Evolutionary conservation across 2,797 vertebrate genomes (phyloP).

Genomic region (Okamejei kenojei): DNA sequence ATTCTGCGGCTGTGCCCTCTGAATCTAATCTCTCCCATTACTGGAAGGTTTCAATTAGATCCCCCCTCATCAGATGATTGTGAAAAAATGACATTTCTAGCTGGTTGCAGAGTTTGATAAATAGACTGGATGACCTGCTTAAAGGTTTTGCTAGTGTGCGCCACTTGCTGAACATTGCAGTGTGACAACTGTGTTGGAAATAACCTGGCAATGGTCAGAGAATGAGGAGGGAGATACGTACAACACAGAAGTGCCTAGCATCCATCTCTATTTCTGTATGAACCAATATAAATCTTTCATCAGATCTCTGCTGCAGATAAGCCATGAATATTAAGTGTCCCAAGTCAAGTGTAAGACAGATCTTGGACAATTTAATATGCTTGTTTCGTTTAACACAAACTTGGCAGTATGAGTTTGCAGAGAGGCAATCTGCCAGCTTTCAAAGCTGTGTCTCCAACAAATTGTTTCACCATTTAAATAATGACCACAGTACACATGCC

Average conservation of each 20-base stretch:
- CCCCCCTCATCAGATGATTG: neutral
- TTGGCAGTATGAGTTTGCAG: neutral
- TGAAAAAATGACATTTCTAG: neutral
- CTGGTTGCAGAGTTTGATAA: neutral
- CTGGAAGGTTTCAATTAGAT: no score
- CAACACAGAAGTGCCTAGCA: neutral
- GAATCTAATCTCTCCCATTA: no score
- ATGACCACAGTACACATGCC: neutral
- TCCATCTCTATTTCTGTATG: neutral
- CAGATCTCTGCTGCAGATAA: neutral
- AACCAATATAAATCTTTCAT: neutral
- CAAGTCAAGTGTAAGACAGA: neutral
- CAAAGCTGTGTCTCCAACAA: neutral
- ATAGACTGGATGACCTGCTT: neutral
- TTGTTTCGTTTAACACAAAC: neutral
- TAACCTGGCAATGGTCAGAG: neutral
- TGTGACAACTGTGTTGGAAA: neutral
- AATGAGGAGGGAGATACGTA: neutral
- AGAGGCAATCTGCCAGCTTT: neutral
- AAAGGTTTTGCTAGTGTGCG: no score
- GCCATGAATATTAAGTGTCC: neutral
- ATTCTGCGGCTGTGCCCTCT: no score
- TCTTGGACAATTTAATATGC: slow-evolving; percentile 21
- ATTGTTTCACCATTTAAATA: neutral
- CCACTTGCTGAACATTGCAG: neutral